Evolutionary conservation across 2,797 vertebrate genomes (phyloP).

Genomic region (Muraenolepis orangiensis): DNA sequence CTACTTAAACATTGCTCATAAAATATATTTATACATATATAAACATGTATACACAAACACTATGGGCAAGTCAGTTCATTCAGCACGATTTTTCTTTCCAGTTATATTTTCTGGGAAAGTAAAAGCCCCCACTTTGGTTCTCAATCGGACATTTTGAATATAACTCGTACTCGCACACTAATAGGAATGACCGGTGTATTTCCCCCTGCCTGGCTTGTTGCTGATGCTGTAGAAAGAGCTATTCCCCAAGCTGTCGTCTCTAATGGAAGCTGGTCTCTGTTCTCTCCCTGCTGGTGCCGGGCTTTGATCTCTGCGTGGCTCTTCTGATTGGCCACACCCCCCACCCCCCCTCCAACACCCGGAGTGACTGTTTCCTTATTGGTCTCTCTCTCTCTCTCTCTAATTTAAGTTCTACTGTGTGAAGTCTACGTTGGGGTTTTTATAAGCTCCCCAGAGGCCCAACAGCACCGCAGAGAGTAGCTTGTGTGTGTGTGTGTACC

Average conservation of each 20-base stretch:
- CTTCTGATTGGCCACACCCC: slow-evolving; percentile 16
- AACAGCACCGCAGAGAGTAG: neutral
- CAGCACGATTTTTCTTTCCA: neutral
- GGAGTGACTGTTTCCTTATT: slow-evolving; percentile 11
- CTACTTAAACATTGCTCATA: neutral
- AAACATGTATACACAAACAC: neutral
- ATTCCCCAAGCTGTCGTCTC: neutral
- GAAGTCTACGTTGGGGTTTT: neutral
- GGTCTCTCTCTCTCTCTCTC: neutral
- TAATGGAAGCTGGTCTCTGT: slow-evolving; percentile 24
- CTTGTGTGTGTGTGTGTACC: neutral
- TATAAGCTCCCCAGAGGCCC: neutral
- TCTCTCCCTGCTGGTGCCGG: slow-evolving; percentile 55
- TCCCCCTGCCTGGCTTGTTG: neutral
- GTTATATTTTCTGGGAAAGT: neutral
- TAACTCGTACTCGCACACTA: neutral
- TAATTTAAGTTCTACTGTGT: neutral
- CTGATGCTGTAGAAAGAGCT: neutral
- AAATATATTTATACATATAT: neutral
- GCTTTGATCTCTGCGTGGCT: slow-evolving; percentile 26
- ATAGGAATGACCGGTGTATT: neutral
- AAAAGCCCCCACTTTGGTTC: neutral
- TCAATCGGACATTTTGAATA: neutral
- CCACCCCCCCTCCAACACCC: slow-evolving; percentile 9
- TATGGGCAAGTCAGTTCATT: neutral